Base-by-base conservation (phyloP, 2,888 invertebrate genomes). In the Tolmerus cingulatus region DNA sequence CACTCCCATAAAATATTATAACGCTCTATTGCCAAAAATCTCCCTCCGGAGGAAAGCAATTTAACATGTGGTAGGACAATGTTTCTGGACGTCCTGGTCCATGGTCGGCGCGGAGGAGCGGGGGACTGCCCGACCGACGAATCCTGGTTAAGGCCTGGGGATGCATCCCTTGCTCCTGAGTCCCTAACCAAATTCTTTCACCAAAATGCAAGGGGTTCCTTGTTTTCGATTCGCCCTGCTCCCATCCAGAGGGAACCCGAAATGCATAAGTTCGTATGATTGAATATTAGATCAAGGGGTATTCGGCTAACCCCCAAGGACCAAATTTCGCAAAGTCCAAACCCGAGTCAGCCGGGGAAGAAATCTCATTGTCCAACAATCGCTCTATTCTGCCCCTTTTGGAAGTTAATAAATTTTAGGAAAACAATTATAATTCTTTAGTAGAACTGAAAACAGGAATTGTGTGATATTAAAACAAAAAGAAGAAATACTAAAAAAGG, bases 1-100 rank as follows among this genome's bases (percentile, higher is more conserved):
- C 82, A 82, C 37, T 66, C 14, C 66, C 57, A 51, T 82, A 82
- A 82, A 82, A 82, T 82, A 82, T 82, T 82, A 82, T 82, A 66
- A 66, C 57, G 23, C 14, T 82, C 57, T 82, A 82, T 82, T 82
- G 82, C 82, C 82, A 82, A 66, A 82, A 78, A 82, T 66, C 23
- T 55, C 14, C 82, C 57, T 55, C 34, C 23, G 23, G 82, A 57
- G 82, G 57, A 82, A 55, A 82, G 82, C 55, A 57, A 82, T 82
- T 82, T 82, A 82, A 82, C 82, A 82, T 82, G 57, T 51, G 66
- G 79, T 16, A 46, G 51, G 46, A 79, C 46, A 46, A 79, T 27
- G 79, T 79, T 77, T 77, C 57, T 76, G 76, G 76, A 37, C 76
- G 30, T 1, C 30, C 57, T 51, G 7, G 57, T 19, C 57, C 23